Evolutionary conservation across 92 coral and sea anemone species (phyloP), one percentile per base, ranked within the genome.

Genomic region (Muricea muricata): DNA sequence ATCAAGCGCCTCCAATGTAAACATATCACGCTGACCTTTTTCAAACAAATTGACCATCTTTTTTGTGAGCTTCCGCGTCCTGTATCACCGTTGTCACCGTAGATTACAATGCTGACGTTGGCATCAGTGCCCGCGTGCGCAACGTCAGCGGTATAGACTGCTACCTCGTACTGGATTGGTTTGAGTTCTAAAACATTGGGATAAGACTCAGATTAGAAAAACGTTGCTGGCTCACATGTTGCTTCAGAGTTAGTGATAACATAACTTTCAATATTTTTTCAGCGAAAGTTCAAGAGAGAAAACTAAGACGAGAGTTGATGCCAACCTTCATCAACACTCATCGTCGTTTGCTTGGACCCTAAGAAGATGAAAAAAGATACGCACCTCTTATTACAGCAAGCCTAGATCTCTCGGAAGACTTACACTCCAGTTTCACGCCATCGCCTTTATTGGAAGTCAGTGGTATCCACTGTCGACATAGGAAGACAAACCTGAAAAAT

Each of bases 61-160:
- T 72, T 78, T 78, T 12, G 83, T 78, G 0, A 78, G 72, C 92
- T 84, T 10, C 94, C 98, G 88, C 69, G 90, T 12, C 99, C 99
- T 24, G 93, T 93, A 89, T 96, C 99, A 32, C 99, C 99, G 77
- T 92, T 97, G 46, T 91, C 80, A 31, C 99, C 99, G 65, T 92
- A 97, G 50, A 97, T 82, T 75, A 91, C 86, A 20, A 97, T 78
- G 73, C 73, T 88, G n/a, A 97, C 99, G 75, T 97, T 97, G 52
- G 99, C 99, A 57, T 94, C 98, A 0, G 99, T 97, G 85, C 99
- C 99, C 23, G 99, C 99, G 73, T 94, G 93, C 37, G 89, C 73
- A 1, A 89, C 90, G 83, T 97, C 99, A 66, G 94, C 94, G 33
- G 99, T 97, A 55, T 87, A 72, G 14, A 97, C 98, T 21, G 93